Percentiles rank a stretch among this genome's conserved stretches.
These are phyloP conservation scores for Glaucidium brasilianum DNA, from an alignment of 2,113 vertebrate genomes.

Conservation along the genomic window DNA sequence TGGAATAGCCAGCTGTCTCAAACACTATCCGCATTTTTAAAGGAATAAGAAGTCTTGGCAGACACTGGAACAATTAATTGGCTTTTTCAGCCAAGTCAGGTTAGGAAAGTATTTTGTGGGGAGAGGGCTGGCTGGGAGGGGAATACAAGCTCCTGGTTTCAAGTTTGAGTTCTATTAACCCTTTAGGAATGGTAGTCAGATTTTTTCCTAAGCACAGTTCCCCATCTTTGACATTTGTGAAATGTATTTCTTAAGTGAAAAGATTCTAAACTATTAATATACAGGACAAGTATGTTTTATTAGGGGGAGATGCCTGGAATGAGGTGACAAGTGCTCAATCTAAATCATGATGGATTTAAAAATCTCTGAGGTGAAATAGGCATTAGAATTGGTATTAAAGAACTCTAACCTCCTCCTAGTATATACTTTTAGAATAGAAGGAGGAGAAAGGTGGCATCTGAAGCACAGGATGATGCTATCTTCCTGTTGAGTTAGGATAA, in stretches of 20 bases:
- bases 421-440: not conserved
- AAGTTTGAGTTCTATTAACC: constrained; percentile 21
- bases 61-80: constrained; percentile 72
- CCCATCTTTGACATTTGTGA: not conserved
- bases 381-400: not conserved
- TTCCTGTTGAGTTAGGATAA: not conserved
- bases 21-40: constrained; percentile 40
- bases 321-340: not conserved
- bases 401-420: not conserved
- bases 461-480: not conserved
- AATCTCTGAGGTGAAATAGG: not conserved
- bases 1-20: constrained; percentile 65
- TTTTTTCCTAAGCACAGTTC: not conserved
- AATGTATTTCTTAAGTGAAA: not conserved
- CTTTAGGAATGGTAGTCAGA: not conserved
- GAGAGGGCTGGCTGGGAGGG: not conserved
- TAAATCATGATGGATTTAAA: not conserved
- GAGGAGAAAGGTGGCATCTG: not conserved
- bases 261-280: not conserved
- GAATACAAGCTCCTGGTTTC: constrained; percentile 4
- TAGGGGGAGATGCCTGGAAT: not conserved
- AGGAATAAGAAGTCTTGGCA: constrained; percentile 67
- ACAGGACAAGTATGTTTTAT: not conserved
- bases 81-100: constrained; percentile 71
- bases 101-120: constrained; percentile 67